Base-by-base conservation (phyloP, 2,797 vertebrate species). In the Lindbergichthys nudifrons region DNA sequence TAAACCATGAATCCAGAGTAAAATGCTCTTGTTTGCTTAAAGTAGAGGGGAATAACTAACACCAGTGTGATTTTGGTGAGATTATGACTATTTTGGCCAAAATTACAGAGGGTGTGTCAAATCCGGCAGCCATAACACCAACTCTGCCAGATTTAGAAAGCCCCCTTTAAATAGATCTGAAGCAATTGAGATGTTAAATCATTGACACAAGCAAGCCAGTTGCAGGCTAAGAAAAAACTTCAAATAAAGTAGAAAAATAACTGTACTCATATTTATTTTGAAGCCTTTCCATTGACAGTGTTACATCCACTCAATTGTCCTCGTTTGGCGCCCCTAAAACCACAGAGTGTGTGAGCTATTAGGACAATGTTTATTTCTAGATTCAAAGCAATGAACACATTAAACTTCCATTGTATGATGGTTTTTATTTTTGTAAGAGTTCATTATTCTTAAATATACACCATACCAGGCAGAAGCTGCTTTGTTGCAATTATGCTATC, bases 161-260 rank as follows among this genome's bases (percentile, higher is more conserved):
- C 32, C 8, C 32, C 32, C 8, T 36, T 36, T 36, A 36, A 36
- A 45, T 9, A 36, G 65, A 41, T 54, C 3, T 3, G 14, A 36
- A 43, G 26, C 7, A 53, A n/a, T n/a, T 46, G 19, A 75, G 50
- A 63, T 64, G 42, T 54, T 32, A 71, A 32, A 52, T n/a, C 32
- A 32, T 66, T 51, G 12, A 15, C 32, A 11, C 52, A 51, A 58
- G 14, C 10, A 21, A 41, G 32, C 9, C 15, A 36, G 63, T 54
- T 51, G 26, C 13, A 48, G 1, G 10, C 12, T 51, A 59, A 52
- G 54, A 13, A 43, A 63, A 62, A 56, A 42, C 12, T 57, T 59
- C 10, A 19, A 46, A 57, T 66, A 54, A 67, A 60, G 42, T 57
- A 26, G 23, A 72, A 48, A 51, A 23, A 65, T 9, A 36, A 61